Percentiles rank a stretch among this genome's conserved stretches.
These are phyloP conservation scores for Channa argus DNA, from an alignment of 2,113 vertebrate genomes.

Conservation along the genomic window DNA sequence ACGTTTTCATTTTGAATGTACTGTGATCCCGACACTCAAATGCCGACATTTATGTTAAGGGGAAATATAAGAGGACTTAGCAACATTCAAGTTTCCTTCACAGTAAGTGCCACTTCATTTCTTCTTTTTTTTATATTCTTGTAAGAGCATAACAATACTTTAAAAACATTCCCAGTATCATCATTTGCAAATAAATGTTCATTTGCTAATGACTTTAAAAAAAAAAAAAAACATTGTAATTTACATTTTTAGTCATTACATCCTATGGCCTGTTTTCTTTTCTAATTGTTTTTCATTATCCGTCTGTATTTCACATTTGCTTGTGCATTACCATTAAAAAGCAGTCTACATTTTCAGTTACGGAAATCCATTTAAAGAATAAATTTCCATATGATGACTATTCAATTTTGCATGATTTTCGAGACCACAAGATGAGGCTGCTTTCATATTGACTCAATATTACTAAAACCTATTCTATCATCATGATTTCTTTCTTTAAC, in stretches of 20 bases:
- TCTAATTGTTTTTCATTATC: constrained; percentile 55
- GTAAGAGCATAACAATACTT: constrained; percentile 64
- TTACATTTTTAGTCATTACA: constrained; percentile 70
- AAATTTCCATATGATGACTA: constrained; percentile 61
- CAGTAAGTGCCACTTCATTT: constrained; percentile 49
- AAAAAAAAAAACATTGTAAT: constrained; percentile 32
- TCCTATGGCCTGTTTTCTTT: constrained; percentile 51
- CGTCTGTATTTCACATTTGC: constrained; percentile 50
- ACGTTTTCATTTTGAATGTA: constrained; percentile 36
- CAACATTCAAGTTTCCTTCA: constrained; percentile 68
- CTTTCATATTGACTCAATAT: constrained; percentile 66
- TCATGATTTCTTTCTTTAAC: constrained; percentile 42
- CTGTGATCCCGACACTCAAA: constrained; percentile 57
- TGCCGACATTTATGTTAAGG: constrained; percentile 41
- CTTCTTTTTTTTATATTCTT: constrained; percentile 36
- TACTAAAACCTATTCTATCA: constrained; percentile 63
- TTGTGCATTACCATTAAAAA: constrained; percentile 57
- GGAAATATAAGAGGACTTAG: constrained; percentile 44
- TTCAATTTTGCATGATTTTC: constrained; percentile 66
- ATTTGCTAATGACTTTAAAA: constrained; percentile 55
- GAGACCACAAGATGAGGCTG: constrained; percentile 72
- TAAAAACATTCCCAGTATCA: constrained; percentile 71
- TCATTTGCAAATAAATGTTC: constrained; percentile 68
- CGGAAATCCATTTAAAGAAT: constrained; percentile 58
- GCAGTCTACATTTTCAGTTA: constrained; percentile 39